Evolutionary conservation across 2,888 invertebrate species (phyloP).

Genomic region (Hirtodrosophila confusa): DNA sequence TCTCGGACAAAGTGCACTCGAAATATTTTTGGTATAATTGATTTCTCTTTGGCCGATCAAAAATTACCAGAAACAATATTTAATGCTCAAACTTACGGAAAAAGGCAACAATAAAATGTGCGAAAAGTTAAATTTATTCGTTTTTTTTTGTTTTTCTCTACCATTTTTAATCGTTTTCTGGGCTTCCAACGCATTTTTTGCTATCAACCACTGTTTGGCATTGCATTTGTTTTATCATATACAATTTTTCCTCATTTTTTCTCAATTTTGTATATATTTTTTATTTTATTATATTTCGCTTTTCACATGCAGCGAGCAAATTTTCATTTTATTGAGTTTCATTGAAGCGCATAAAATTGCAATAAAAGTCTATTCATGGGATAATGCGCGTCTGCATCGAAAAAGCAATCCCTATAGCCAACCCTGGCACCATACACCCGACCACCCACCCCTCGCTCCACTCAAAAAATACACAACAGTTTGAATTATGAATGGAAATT

Average conservation of each 20-base stretch:
- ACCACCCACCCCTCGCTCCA: background rate
- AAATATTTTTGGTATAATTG: constrained; percentile 66
- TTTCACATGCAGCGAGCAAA: constrained; percentile 26
- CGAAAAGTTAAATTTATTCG: constrained; percentile 46
- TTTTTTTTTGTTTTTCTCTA: constrained; percentile 30
- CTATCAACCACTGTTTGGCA: constrained; percentile 22
- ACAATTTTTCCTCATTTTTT: constrained; percentile 10
- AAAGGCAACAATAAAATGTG: constrained; percentile 18
- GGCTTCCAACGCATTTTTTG: constrained; percentile 22
- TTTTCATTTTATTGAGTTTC: constrained; percentile 74
- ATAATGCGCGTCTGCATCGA: constrained; percentile 47
- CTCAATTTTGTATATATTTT: constrained; percentile 23
- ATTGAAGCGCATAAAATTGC: constrained; percentile 79
- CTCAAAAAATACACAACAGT: constrained; percentile 30
- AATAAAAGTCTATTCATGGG: constrained; percentile 77
- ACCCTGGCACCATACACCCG: background rate
- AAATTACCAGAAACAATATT: constrained; percentile 35
- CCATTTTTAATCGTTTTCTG: constrained; percentile 46
- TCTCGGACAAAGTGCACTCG: constrained; percentile 59
- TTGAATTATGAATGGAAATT: constrained; percentile 75
- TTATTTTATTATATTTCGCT: constrained; percentile 15
- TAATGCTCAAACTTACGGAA: constrained; percentile 41
- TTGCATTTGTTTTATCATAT: constrained; percentile 43
- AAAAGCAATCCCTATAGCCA: constrained; percentile 23
- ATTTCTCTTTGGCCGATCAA: constrained; percentile 58